Percentiles rank a stretch among this genome's conserved stretches.
Evolutionary conservation across 2,797 vertebrate species (phyloP).

Genomic region (Vespertilio murinus): DNA sequence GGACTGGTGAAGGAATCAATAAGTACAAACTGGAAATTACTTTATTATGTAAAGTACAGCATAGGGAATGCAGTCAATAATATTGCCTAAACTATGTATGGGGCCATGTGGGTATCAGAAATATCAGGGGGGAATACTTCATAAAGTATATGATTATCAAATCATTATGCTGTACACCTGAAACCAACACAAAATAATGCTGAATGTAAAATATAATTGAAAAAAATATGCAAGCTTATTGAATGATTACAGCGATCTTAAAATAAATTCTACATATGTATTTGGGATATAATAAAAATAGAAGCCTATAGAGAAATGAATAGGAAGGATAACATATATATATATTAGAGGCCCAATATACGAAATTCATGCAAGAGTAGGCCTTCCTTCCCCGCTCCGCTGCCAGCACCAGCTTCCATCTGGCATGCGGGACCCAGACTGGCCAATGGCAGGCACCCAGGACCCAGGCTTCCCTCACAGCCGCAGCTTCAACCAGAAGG

Average conservation of each 20-base stretch:
- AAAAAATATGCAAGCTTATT: neutral
- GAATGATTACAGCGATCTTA: constrained; percentile 11
- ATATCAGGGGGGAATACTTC: neutral
- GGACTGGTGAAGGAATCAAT: neutral
- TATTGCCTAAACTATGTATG: neutral
- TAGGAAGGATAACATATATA: neutral
- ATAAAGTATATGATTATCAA: neutral
- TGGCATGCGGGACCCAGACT: too few species aligned
- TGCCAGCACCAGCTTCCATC: too few species aligned
- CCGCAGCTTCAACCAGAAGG: too few species aligned
- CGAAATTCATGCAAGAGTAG: too few species aligned
- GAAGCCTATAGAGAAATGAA: neutral
- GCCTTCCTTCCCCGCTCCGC: too few species aligned
- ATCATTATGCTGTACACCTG: neutral
- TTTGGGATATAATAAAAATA: neutral
- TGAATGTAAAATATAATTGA: neutral
- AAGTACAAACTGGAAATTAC: neutral
- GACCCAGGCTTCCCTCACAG: too few species aligned
- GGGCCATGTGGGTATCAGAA: neutral
- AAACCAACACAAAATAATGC: neutral
- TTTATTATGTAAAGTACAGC: neutral
- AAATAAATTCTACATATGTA: neutral
- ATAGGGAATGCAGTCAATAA: neutral
- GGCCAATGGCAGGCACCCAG: too few species aligned
- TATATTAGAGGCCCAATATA: too few species aligned